Base-by-base conservation (phyloP, 2,888 invertebrate species). In the Uloborus plumipes region DNA sequence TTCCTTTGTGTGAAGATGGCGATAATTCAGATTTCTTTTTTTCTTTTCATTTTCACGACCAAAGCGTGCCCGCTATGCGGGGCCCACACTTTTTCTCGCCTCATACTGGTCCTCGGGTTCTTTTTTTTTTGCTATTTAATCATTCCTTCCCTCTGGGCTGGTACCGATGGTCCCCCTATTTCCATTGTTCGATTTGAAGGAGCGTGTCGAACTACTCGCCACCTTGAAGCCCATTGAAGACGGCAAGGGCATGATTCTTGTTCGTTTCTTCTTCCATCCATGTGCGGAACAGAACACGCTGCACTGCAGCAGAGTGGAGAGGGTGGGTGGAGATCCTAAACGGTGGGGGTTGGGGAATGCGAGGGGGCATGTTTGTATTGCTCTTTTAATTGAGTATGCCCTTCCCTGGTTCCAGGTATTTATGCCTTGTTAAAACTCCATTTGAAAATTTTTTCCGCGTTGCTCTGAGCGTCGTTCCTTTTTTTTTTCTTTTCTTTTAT, bases 151-250 rank as follows among this genome's bases (percentile, higher is more conserved):
- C 50, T 49, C 66, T 51, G 51, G 51, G 18, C 50, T 13, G 22
- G 50, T 51, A 26, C 66, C 51, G 20, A 51, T 66, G 16, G n/a
- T 51, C 26, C 51, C 66, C 51, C 66, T 22, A 66, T 51, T 51
- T 51, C 66, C 55, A 49, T 66, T 66, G 66, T 66, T 66, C 66
- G 66, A 51, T 26, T 51, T 66, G 50, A 18, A 66, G 50, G 49
- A 66, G 66, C 66, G 66, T 66, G 66, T 66, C 66, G 51, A 66
- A 51, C 51, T 47, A 64, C 64, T 64, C 64, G 64, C 64, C 64
- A 64, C 64, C 64, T 51, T 51, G 66, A 66, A 66, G 66, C 66
- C 66, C 26, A 66, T 66, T 66, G 66, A 66, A 55, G 55, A 55
- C 16, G 55, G 20, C 55, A 18, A 20, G n/a, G 20, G n/a, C n/a